Evolutionary conservation across 2,888 invertebrate genomes (phyloP).

Genomic region (Erebia palarica): DNA sequence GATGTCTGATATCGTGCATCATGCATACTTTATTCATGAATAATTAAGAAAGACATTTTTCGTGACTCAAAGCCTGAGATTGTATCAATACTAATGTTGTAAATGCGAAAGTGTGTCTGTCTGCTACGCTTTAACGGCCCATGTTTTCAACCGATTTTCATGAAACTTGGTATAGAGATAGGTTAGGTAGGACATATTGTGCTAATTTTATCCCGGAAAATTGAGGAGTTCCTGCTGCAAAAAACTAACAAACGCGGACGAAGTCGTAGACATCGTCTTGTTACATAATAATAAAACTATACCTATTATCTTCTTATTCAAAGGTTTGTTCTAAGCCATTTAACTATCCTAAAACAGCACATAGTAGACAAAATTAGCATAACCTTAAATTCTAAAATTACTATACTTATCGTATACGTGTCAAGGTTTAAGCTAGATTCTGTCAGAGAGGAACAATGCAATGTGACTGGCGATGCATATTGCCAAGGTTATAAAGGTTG

Average conservation of each 20-base stretch:
- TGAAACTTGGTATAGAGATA: too few species aligned
- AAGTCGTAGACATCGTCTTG: too few species aligned
- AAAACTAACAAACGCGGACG: too few species aligned
- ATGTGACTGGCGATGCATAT: conserved; percentile 32
- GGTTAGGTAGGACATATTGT: too few species aligned
- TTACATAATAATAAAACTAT: too few species aligned
- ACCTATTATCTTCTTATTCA: too few species aligned
- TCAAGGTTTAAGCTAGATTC: conserved; percentile 27
- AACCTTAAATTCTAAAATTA: conserved; percentile 15
- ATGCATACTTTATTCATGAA: neutral
- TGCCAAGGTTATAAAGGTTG: conserved; percentile 34
- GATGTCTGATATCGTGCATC: neutral
- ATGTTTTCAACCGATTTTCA: neutral
- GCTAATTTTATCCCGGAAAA: too few species aligned
- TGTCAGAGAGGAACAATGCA: conserved; percentile 38
- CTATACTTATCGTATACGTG: conserved; percentile 25
- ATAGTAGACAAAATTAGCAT: neutral
- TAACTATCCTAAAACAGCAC: neutral
- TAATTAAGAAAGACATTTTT: neutral
- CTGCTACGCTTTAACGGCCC: neutral
- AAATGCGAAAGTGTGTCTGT: neutral
- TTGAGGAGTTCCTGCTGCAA: too few species aligned
- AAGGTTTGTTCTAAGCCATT: too few species aligned
- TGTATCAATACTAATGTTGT: neutral
- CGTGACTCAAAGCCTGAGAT: too few species aligned